Evolutionary conservation across 2,797 vertebrate species (phyloP), one percentile per base, ranked within the genome.

Genomic region (Gallinago nigripennis): DNA sequence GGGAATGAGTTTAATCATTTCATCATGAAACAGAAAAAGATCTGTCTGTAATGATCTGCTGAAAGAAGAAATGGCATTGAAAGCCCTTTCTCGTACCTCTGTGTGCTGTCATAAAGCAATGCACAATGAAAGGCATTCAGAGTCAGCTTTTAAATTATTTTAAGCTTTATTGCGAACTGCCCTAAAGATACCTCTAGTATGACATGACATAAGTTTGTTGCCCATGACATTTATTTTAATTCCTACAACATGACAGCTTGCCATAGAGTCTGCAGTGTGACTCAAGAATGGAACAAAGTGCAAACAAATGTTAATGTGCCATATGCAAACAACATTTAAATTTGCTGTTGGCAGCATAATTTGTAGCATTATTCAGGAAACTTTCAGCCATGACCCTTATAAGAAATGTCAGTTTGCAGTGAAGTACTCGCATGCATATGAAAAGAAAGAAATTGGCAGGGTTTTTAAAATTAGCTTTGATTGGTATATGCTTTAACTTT

Each of bases 261-360:
- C 78, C 70, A 11, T 61, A 79, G 46, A 60, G 27, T 85, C 75
- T 90, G 45, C 82, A 60, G 39, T 53, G 61, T 23, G 23, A 71
- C 35, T 86, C 64, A 79, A 91, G 81, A 95, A 82, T 35, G 41
- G 58, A 89, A 92, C n/a, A 84, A 94, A 72, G 56, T 39, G 45
- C 79, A 92, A 95, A 82, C 75, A 93, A 94, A 91, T 93, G 73
- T 51, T 92, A 88, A 94, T 88, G 68, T 78, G 39, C 68, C 16
- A 3, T 86, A 93, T 95, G 84, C 71, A 88, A 86, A 72, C 72
- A 92, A 94, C 61, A 91, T 90, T 93, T 94, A 76, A 51, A 90
- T 95, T 68, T 92, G 79, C 73, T 82, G 16, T 86, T 83, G 64
- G 95, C 60, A 89, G 79, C 57, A 58, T 43, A 87, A 92, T 93